These are phyloP conservation scores for Gadus macrocephalus DNA, from an alignment of 2,113 vertebrate genomes.

Conservation along the genomic window DNA sequence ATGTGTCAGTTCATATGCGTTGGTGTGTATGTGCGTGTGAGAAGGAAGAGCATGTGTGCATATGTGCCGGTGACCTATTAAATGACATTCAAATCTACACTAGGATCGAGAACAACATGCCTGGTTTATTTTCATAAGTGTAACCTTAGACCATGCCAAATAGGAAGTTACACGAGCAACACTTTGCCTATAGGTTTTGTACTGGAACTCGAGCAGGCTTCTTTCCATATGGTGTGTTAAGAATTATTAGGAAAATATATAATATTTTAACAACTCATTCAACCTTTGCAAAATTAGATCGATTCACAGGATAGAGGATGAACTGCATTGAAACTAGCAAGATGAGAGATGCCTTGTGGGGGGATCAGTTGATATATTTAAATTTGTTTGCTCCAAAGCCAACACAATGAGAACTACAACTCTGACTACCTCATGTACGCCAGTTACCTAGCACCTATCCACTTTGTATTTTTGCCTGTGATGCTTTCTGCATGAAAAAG, in stretches of 20 bases:
- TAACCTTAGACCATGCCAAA: too few species aligned
- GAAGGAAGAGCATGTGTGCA: not conserved
- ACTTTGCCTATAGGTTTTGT: too few species aligned
- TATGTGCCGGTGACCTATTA: not conserved
- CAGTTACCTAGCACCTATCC: constrained; percentile 57
- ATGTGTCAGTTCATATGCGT: not conserved
- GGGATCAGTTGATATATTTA: constrained; percentile 41
- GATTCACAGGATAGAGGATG: not conserved
- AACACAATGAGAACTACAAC: constrained; percentile 47
- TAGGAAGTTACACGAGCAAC: too few species aligned
- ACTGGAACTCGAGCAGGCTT: too few species aligned
- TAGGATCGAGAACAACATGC: too few species aligned
- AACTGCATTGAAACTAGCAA: too few species aligned
- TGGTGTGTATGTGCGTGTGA: not conserved
- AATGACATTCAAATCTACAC: too few species aligned
- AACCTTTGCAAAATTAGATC: not conserved
- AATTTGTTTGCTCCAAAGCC: constrained; percentile 22
- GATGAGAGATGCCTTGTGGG: not conserved
- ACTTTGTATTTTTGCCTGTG: constrained; percentile 49
- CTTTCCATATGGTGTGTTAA: too few species aligned
- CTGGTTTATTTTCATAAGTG: too few species aligned
- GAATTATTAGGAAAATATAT: not conserved
- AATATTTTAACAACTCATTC: constrained; percentile 22
- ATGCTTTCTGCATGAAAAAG: constrained; percentile 59
- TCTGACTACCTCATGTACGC: constrained; percentile 47